Conservation (phyloP, 2,888 invertebrate genomes). For the Hyles lineata region DNA sequence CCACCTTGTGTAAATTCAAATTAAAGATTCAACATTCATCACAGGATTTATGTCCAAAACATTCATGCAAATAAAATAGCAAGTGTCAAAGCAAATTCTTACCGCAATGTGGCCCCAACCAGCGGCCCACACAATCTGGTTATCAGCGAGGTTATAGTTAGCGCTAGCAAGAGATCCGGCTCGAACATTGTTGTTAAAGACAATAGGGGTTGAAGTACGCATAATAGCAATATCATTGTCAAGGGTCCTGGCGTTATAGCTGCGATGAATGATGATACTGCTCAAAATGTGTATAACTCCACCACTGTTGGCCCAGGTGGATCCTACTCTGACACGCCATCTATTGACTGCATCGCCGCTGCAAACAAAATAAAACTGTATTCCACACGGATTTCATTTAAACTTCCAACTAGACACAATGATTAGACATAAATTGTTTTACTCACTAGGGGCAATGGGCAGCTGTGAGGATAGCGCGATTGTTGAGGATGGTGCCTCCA, state of each 20-base stretch:
- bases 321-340: constrained; percentile 56
- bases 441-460: constrained; percentile 48
- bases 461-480: constrained; percentile 48
- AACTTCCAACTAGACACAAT: too few species aligned
- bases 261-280: constrained; percentile 52
- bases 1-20: too few species aligned
- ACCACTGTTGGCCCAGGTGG: constrained; percentile 53
- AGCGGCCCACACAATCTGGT: constrained; percentile 61
- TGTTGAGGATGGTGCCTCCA: constrained; percentile 53
- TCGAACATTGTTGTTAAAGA: constrained; percentile 45
- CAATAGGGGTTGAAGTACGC: constrained; percentile 46
- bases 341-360: constrained; percentile 45
- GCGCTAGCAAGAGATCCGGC: constrained; percentile 53
- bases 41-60: too few species aligned
- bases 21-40: too few species aligned
- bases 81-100: constrained; percentile 41
- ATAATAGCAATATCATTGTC: constrained; percentile 66
- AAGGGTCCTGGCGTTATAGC: constrained; percentile 48
- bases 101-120: constrained; percentile 73
- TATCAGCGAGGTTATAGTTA: constrained; percentile 54
- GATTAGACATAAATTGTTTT: too few species aligned
- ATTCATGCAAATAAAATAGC: too few species aligned
- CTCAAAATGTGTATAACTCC: constrained; percentile 47
- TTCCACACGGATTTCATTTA: too few species aligned
- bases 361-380: constrained; percentile 29